Evolutionary conservation across 2,888 invertebrate genomes (phyloP).

Genomic region (Furcula furcula): DNA sequence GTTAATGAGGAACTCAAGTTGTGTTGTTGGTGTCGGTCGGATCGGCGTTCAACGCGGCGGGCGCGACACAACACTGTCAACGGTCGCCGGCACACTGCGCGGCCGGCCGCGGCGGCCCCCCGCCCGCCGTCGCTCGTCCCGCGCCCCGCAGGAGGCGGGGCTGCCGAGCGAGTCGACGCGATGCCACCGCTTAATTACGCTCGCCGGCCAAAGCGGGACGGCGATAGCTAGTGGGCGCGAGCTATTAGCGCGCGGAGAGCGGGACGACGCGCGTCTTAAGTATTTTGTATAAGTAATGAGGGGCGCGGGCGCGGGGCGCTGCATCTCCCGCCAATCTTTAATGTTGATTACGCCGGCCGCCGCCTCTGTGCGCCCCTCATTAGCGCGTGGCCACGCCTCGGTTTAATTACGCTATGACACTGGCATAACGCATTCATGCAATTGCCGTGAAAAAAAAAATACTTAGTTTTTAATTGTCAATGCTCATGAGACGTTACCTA

Average conservation of each 20-base stretch:
- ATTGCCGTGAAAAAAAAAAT: constrained; percentile 43
- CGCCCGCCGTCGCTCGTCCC: constrained; percentile 47
- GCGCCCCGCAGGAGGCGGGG: constrained; percentile 64
- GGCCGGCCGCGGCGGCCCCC: constrained; percentile 52
- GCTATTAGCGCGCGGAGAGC: constrained; percentile 86
- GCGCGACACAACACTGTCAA: constrained; percentile 71
- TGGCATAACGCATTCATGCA: constrained; percentile 34
- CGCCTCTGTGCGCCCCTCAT: constrained; percentile 78
- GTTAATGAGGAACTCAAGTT: constrained; percentile 72
- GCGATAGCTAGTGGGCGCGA: constrained; percentile 81
- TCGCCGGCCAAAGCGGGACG: constrained; percentile 75
- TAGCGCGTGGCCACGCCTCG: constrained; percentile 77
- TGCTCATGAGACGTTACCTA: constrained; percentile 35
- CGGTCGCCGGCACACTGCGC: constrained; percentile 80
- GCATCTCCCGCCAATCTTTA: constrained; percentile 82
- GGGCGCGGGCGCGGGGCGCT: constrained; percentile 75
- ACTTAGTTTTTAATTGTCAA: constrained; percentile 49
- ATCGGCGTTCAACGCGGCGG: constrained; percentile 55
- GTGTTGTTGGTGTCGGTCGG: constrained; percentile 69
- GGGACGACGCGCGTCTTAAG: constrained; percentile 82
- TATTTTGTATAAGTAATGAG: constrained; percentile 83
- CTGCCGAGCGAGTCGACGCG: constrained; percentile 71
- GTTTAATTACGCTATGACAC: constrained; percentile 65
- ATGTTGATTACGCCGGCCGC: constrained; percentile 78
- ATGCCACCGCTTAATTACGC: constrained; percentile 80